Percentiles rank a stretch among this genome's conserved stretches.
phyloP scores from a whole-genome alignment of 2,113 vertebrate genomes.

The Bolborhynchus lineola region DNA sequence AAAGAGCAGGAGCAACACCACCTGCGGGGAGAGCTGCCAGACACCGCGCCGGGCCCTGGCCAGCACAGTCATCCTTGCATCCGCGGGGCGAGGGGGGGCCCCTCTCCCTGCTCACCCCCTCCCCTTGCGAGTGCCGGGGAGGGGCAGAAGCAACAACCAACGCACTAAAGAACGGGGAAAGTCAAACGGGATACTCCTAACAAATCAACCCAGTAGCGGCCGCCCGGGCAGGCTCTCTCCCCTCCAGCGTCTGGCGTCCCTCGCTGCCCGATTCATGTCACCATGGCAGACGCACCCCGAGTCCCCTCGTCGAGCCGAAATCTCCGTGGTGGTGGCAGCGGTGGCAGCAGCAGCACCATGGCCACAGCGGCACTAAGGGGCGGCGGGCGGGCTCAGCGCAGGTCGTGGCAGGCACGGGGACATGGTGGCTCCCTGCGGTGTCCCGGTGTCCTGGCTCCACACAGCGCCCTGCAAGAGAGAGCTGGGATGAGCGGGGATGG shows the following conservation, averaged over 20 bases:
- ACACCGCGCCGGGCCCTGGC: conserved; percentile 88
- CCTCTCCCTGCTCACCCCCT: conserved; percentile 58
- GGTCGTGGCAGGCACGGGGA: background rate
- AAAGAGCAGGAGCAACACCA: conserved; percentile 92
- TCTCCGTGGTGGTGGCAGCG: background rate
- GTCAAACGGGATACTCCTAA: background rate
- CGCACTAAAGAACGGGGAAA: conserved; percentile 5
- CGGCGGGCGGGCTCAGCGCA: background rate
- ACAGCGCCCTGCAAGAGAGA: background rate
- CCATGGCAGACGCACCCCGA: conserved; percentile 89
- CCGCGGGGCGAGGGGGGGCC: background rate
- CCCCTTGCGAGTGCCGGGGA: conserved; percentile 34
- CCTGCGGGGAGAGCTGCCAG: conserved; percentile 93
- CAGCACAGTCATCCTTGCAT: conserved; percentile 80
- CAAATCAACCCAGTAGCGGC: conserved; percentile 69
- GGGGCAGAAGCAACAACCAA: conserved; percentile 33
- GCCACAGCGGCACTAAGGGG: conserved; percentile 16
- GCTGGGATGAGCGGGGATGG: background rate
- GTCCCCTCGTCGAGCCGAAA: conserved; percentile 75
- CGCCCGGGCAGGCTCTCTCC: conserved; percentile 35
- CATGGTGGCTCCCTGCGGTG: conserved; percentile 25
- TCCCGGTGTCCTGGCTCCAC: background rate
- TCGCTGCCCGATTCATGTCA: conserved; percentile 90
- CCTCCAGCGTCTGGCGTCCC: conserved; percentile 64
- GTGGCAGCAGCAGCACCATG: conserved; percentile 39